Base-by-base conservation (phyloP, 2,113 vertebrate genomes). In the western clawed frog (Xenopus tropicalis) region DNA sequence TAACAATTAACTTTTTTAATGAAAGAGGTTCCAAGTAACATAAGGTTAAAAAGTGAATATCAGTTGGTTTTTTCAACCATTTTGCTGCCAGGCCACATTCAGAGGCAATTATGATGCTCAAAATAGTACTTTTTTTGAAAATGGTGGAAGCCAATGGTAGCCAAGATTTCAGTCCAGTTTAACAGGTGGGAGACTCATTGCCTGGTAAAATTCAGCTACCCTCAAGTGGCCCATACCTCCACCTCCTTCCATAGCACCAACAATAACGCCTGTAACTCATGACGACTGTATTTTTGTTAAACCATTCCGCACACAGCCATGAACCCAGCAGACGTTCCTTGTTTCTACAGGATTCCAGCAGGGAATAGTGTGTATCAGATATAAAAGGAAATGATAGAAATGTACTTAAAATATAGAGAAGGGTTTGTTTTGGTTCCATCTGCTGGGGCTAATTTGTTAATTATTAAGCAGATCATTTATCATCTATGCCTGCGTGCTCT, bases 371-470 rank as follows among this genome's bases (percentile, higher is more conserved):
- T 12, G 22, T 22, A 11, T 22, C 13, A 24, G 24, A 44, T 59
- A 69, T 63, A 69, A 76, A 56, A 58, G 66, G 21, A 76, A 56
- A 69, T 69, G 66, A 76, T 62, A 56, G 46, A 76, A 59, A 66
- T 69, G 57, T 44, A n/a, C 66, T 62, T 63, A 63, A 69, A 76
- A 76, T 69, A 76, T 76, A 69, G 52, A 56, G 73, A 82, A 82
- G 78, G 77, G 61, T 84, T 80, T 84, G 81, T 80, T 88, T 86
- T 80, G 82, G 80, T 83, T 87, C 86, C 84, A 86, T 89, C 86
- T 87, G 88, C 82, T 80, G 79, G 78, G 85, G 83, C 83, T 89
- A 84, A 86, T 89, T 87, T 87, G 85, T 86, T 88, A 87, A 89
- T 89, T 87, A 89, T 82, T 83, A 81, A 89, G 85, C 66, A 87